Base-by-base conservation (phyloP, 1,140 invertebrate species). In the Aleiodes sp. region DNA sequence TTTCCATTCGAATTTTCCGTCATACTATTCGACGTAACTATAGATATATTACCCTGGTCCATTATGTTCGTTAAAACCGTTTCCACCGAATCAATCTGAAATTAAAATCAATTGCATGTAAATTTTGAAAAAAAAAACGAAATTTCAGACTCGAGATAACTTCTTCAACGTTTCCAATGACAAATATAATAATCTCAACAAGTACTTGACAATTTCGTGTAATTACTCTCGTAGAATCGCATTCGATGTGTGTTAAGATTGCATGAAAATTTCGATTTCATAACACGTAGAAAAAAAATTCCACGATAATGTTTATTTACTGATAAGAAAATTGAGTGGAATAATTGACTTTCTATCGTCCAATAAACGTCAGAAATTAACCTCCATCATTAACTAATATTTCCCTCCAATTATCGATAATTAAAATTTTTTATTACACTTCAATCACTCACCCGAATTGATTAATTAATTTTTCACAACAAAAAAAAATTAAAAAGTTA, bases 31-130 rank as follows among this genome's bases (percentile, higher is more conserved):
- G 75, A 64, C n/a, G 79, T 70, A 64, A 78, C 78, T 70, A 80
- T 80, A 31, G 79, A 79, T 43, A 80, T 70, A 24, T 68, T 73
- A 29, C 70, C 62, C 56, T 75, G 79, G 39, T 82, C 80, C 79
- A 81, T 82, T 16, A 52, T 52, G 9, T 78, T 43, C 28, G 16
- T 28, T 16, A 19, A 21, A 19, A 6, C 52, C 6, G 29, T 59
- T 28, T 71, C 67, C n/a, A 70, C 31, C 8, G n/a, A 16, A n/a
- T 26, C 46, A 41, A 66, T 43, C 37, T 46, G 37, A 66, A 57
- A 67, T 14, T 35, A 66, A 52, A 19, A 14, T 31, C 1, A 60
- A 62, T 46, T 39, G 6, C 9, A 14, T 33, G 12, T 66, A n/a
- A n/a, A n/a, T n/a, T n/a, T n/a, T n/a, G n/a, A n/a, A n/a, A n/a